These are phyloP conservation scores for Andrena marginata DNA, from an alignment of 2,888 invertebrate genomes.

Conservation along the genomic window DNA sequence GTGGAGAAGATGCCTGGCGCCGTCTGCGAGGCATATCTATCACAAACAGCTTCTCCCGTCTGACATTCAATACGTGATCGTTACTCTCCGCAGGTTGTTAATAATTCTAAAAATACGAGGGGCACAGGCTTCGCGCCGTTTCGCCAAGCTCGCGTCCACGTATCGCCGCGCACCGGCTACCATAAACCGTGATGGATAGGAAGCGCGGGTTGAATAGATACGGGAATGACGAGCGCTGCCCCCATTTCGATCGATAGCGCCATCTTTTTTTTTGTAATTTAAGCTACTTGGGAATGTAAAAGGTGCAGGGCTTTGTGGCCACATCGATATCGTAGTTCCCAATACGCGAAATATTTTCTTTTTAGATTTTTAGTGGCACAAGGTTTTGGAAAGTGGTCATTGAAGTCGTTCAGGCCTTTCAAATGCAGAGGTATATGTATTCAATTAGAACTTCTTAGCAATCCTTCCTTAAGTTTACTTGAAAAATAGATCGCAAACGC, in stretches of 20 bases:
- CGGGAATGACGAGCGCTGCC: constrained; percentile 8
- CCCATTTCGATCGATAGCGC: constrained; percentile 39
- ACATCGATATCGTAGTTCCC: constrained; percentile 34
- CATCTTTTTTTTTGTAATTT: constrained; percentile 44
- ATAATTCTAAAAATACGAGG: constrained; percentile 74
- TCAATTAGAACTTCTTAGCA: too few species aligned
- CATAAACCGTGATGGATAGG: constrained; percentile 35
- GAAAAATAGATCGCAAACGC: too few species aligned
- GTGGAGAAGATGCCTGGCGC: constrained; percentile 63
- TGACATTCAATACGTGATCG: constrained; percentile 68
- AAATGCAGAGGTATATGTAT: too few species aligned
- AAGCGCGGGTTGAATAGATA: constrained; percentile 39
- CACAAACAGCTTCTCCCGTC: constrained; percentile 61
- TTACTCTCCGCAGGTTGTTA: constrained; percentile 68
- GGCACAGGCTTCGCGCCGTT: constrained; percentile 36
- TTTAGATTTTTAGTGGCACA: too few species aligned
- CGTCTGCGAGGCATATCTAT: constrained; percentile 66
- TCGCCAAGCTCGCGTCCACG: constrained; percentile 34
- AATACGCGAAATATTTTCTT: background rate
- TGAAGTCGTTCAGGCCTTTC: too few species aligned
- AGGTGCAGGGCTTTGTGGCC: background rate
- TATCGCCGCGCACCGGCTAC: background rate
- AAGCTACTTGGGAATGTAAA: background rate
- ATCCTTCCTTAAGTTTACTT: too few species aligned
- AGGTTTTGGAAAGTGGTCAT: too few species aligned